phyloP scores from a whole-genome alignment of 2,888 invertebrate species.

The Sinodicranocentrus sp. region DNA sequence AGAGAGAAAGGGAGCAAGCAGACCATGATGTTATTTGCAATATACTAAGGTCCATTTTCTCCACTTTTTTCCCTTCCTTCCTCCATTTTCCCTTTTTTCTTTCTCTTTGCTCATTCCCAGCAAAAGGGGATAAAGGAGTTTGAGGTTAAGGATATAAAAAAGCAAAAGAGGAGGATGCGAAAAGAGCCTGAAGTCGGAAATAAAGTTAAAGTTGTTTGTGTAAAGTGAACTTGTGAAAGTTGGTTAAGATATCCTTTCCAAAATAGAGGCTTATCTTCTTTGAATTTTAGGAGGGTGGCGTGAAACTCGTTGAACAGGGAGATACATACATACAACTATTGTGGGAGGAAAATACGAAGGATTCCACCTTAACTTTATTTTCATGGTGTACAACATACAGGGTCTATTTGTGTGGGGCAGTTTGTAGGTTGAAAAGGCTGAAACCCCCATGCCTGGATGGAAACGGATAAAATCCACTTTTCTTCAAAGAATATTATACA shows the following conservation, averaged over 20 bases:
- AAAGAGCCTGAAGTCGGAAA: slow-evolving; percentile 49
- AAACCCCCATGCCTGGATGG: background rate
- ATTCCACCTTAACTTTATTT: too few species aligned
- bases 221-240: slow-evolving; percentile 50
- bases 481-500: slow-evolving; percentile 3
- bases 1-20: slow-evolving; percentile 6
- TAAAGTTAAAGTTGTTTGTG: slow-evolving; percentile 61
- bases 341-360: too few species aligned
- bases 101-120: slow-evolving; percentile 6
- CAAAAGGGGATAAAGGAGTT: slow-evolving; percentile 24
- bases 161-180: slow-evolving; percentile 16
- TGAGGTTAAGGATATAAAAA: slow-evolving; percentile 7
- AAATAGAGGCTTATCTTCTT: slow-evolving; percentile 37
- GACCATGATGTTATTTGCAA: slow-evolving; percentile 51
- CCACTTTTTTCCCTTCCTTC: slow-evolving; percentile 22
- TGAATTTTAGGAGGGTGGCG: slow-evolving; percentile 15
- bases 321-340: background rate
- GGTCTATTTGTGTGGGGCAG: background rate
- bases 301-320: background rate
- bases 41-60: slow-evolving; percentile 38
- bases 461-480: slow-evolving; percentile 21
- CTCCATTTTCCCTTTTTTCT: slow-evolving; percentile 1
- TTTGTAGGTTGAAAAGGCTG: background rate
- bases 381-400: too few species aligned
- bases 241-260: slow-evolving; percentile 37